Evolutionary conservation across 2,797 vertebrate genomes (phyloP), one percentile per base, ranked within the genome.

Genomic region (Alosa sapidissima): DNA sequence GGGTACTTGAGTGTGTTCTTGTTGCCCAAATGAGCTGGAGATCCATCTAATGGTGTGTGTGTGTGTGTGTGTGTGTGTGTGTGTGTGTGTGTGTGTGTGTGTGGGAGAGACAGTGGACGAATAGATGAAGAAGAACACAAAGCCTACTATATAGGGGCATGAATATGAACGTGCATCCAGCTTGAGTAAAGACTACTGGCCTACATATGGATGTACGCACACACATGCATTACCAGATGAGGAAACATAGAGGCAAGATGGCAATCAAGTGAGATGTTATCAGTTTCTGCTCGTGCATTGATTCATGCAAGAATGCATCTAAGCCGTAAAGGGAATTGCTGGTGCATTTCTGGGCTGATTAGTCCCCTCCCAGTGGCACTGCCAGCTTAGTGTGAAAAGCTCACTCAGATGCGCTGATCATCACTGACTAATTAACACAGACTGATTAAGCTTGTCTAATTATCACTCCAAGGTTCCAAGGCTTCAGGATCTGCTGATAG

Each of bases 361-460:
- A 82, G 13, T 49, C 5, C 68, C 36, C 6, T 36, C 62, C 83
- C 51, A 65, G 19, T 54, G 83, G 82, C 58, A 54, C 78, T 49
- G 83, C 83, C 86, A 48, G 60, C n/a, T 81, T 83, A 75, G 68
- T 45, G 68, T 68, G 41, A 86, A 52, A 47, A 82, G 55, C 55
- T 13, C 68, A 75, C 68, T 21, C 13, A 19, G 36, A 81, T 62
- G 58, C 47, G 5, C 81, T 85, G 49, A 60, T 49, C 45, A 55
- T 33, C 83, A 65, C 82, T 88, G 33, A 45, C 28, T 72, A 72
- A 86, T 89, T 60, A 86, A 85, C 78, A 78, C 81, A 75, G 16
- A 28, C 81, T 82, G 86, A 89, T 86, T 28, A 88, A 54, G 14
- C 14, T 36, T 41, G 68, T 41, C 36, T 75, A 41, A 68, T 75